These are phyloP conservation scores for Arizona elegans DNA, from an alignment of 2,113 vertebrate species.

Conservation along the genomic window DNA sequence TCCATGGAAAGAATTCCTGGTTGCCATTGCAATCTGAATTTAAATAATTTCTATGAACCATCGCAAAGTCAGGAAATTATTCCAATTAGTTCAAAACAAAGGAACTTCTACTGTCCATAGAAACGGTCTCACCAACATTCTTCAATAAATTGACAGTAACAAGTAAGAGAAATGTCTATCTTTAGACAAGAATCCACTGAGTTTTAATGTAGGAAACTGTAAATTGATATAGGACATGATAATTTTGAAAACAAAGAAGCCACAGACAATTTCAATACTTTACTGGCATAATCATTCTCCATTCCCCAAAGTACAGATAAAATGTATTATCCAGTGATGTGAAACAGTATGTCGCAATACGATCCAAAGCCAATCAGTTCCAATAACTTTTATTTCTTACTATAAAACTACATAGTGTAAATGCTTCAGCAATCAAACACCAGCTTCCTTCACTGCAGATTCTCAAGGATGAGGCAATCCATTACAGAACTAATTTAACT, in stretches of 20 bases:
- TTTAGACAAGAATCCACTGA: accelerated
- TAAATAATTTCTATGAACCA: not conserved
- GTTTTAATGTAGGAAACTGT: not conserved
- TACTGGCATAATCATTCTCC: not conserved
- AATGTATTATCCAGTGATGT: not conserved
- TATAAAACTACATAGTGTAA: not conserved
- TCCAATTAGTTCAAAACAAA: not conserved
- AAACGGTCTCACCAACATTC: not conserved
- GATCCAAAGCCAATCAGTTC: not conserved
- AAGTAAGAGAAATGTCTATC: accelerated
- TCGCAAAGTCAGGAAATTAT: not conserved
- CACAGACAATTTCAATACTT: not conserved
- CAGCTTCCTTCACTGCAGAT: not conserved
- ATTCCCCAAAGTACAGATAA: not conserved
- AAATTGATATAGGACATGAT: not conserved
- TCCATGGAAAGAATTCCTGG: not conserved
- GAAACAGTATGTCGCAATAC: not conserved
- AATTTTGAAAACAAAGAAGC: not conserved
- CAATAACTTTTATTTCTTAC: not conserved
- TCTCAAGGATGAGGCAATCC: not conserved
- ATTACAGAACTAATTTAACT: conserved; percentile 6
- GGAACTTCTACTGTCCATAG: not conserved
- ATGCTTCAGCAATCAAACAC: not conserved
- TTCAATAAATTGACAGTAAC: accelerated
- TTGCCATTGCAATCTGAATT: not conserved